These are phyloP conservation scores for Crioceris asparagi DNA, from an alignment of 2,888 invertebrate genomes.

Conservation along the genomic window DNA sequence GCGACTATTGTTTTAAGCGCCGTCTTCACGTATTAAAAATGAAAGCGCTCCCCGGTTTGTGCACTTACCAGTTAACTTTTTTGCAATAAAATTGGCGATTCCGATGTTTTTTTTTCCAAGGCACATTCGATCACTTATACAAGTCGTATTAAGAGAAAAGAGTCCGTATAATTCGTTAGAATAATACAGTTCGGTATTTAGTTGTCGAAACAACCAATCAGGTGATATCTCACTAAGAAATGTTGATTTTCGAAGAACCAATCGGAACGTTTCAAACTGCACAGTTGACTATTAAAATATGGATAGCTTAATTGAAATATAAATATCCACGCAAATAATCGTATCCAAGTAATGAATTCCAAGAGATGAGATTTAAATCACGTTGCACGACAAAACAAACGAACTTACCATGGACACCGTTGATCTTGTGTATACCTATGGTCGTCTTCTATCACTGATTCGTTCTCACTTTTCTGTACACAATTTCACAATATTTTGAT, in stretches of 20 bases:
- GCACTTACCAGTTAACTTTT: constrained; percentile 13
- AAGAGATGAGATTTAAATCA: constrained; percentile 10
- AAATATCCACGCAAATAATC: too few species aligned
- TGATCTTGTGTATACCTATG: constrained; percentile 22
- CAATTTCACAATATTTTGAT: constrained; percentile 17
- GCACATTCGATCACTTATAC: constrained; percentile 25
- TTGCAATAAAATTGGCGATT: constrained; percentile 9
- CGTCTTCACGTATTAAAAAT: constrained; percentile 14
- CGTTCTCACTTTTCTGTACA: constrained; percentile 21
- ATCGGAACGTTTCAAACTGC: constrained; percentile 34
- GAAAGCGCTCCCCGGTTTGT: constrained; percentile 10
- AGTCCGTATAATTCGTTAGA: constrained; percentile 41
- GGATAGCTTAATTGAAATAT: too few species aligned
- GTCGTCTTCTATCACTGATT: constrained; percentile 10
- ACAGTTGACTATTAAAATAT: too few species aligned
- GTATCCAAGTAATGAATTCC: constrained; percentile 11
- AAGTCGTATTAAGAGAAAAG: constrained; percentile 32
- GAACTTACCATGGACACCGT: constrained; percentile 40
- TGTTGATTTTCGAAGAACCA: constrained; percentile 39
- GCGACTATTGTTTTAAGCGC: constrained; percentile 24
- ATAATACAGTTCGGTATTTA: constrained; percentile 40
- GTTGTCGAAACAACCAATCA: constrained; percentile 42
- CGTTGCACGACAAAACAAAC: constrained; percentile 25
- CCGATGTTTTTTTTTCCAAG: constrained; percentile 11
- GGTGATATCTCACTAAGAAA: constrained; percentile 40